These are phyloP conservation scores for Eledona agricola DNA, from an alignment of 2,888 invertebrate genomes.

Conservation along the genomic window DNA sequence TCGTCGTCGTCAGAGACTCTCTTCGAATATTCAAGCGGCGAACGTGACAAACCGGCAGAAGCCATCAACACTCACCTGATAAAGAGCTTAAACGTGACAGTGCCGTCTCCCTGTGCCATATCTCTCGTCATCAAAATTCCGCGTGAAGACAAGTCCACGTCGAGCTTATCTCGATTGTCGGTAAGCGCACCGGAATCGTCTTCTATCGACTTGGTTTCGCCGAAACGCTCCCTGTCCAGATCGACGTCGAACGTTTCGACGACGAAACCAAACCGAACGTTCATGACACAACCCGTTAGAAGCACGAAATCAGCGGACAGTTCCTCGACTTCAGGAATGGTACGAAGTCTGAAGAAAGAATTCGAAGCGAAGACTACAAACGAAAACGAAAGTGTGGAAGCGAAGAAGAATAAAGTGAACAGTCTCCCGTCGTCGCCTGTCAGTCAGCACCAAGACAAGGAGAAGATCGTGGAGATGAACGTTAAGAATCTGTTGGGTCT, in stretches of 20 bases:
- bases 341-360: slow-evolving; percentile 86
- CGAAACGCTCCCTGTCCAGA: slow-evolving; percentile 55
- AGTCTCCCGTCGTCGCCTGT: slow-evolving; percentile 73
- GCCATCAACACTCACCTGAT: slow-evolving; percentile 47
- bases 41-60: slow-evolving; percentile 42
- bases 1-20: slow-evolving; percentile 59
- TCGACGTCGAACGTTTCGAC: slow-evolving; percentile 62
- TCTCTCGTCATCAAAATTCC: slow-evolving; percentile 65
- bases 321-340: slow-evolving; percentile 70
- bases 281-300: slow-evolving; percentile 63
- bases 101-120: slow-evolving; percentile 66
- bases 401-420: slow-evolving; percentile 60
- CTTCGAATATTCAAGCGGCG: slow-evolving; percentile 46
- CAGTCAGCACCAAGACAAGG: slow-evolving; percentile 64
- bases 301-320: slow-evolving; percentile 58
- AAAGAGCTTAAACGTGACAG: slow-evolving; percentile 13
- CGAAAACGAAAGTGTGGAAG: slow-evolving; percentile 44
- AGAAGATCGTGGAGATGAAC: slow-evolving; percentile 69
- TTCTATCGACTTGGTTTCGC: slow-evolving; percentile 56
- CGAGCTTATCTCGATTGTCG: slow-evolving; percentile 65
- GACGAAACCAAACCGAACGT: slow-evolving; percentile 66
- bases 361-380: slow-evolving; percentile 80
- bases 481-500: slow-evolving; percentile 80
- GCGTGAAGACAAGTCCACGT: slow-evolving; percentile 46
- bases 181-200: slow-evolving; percentile 72